phyloP scores from a whole-genome alignment of 1,140 invertebrate species.

The Bombus breviceps region DNA sequence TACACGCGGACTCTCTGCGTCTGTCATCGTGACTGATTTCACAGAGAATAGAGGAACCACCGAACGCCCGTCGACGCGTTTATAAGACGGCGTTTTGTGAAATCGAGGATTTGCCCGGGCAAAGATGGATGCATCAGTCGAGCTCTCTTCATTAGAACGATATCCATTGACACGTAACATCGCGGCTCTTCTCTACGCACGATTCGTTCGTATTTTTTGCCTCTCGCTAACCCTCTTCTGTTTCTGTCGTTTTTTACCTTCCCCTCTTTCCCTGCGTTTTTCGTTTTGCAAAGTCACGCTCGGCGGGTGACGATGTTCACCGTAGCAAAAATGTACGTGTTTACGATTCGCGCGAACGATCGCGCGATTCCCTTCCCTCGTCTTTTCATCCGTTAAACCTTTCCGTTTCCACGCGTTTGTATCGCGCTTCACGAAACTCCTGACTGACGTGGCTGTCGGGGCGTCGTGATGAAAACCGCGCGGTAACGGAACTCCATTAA shows the following conservation, averaged over 20 bases:
- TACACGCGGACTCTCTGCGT: background rate
- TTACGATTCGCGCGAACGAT: conserved; percentile 22
- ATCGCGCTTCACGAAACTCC: conserved; percentile 58
- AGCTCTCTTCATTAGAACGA: conserved; percentile 6
- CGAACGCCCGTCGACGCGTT: conserved; percentile 15
- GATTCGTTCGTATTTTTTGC: background rate
- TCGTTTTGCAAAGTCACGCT: conserved; percentile 11
- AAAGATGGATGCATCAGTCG: background rate
- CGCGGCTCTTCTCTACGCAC: background rate
- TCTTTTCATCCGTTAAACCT: conserved; percentile 38
- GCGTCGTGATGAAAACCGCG: conserved; percentile 60
- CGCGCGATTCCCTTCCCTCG: background rate
- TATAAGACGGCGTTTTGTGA: conserved; percentile 13
- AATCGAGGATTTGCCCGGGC: background rate
- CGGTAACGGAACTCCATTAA: conserved; percentile 67
- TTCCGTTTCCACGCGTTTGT: conserved; percentile 52
- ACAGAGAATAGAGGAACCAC: background rate
- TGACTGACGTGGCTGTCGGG: conserved; percentile 61
- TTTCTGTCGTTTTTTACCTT: background rate
- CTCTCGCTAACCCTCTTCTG: no score
- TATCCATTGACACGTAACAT: conserved; percentile 14
- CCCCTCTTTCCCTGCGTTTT: background rate
- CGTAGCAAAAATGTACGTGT: background rate
- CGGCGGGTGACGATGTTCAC: background rate
- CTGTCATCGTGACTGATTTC: background rate